Conservation (phyloP, 2,888 invertebrate genomes). For the Brenthis ino region DNA sequence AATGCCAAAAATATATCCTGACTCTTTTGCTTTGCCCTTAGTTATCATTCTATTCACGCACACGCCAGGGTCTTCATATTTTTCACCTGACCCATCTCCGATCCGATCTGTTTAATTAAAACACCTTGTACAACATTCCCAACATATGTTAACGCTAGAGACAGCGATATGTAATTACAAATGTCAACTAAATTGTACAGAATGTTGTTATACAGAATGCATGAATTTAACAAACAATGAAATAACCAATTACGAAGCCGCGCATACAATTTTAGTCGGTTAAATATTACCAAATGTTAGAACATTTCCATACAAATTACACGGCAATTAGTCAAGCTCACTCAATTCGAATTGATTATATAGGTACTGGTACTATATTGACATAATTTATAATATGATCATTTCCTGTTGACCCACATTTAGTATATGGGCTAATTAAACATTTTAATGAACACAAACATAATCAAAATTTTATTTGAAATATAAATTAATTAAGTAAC, state of each 20-base stretch:
- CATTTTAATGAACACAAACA: too few relatives aligned
- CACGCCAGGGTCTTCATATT: slow-evolving; percentile 2
- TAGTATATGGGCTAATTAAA: too few relatives aligned
- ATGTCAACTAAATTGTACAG: slow-evolving; percentile 17
- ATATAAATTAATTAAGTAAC: too few relatives aligned
- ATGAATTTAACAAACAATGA: slow-evolving; percentile 28
- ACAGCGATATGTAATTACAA: slow-evolving; percentile 16
- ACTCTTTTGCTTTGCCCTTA: too few relatives aligned
- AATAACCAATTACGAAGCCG: slow-evolving; percentile 29
- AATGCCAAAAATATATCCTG: too few relatives aligned
- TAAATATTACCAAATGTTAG: slow-evolving; percentile 46
- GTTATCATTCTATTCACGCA: background rate
- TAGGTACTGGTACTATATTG: background rate
- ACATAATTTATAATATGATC: background rate
- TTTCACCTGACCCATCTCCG: slow-evolving; percentile 13
- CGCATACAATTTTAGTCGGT: slow-evolving; percentile 25
- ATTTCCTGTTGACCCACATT: too few relatives aligned
- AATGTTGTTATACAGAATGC: slow-evolving; percentile 23
- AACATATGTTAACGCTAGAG: slow-evolving; percentile 6
- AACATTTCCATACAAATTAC: slow-evolving; percentile 73
- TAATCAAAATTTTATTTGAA: too few relatives aligned
- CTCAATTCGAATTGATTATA: background rate
- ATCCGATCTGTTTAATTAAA: slow-evolving; percentile 12
- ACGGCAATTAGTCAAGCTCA: slow-evolving; percentile 41
- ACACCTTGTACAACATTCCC: slow-evolving; percentile 2